Evolutionary conservation across 2,888 invertebrate genomes (phyloP), one percentile per base, ranked within the genome.

Genomic region (Conchocele bisecta): DNA sequence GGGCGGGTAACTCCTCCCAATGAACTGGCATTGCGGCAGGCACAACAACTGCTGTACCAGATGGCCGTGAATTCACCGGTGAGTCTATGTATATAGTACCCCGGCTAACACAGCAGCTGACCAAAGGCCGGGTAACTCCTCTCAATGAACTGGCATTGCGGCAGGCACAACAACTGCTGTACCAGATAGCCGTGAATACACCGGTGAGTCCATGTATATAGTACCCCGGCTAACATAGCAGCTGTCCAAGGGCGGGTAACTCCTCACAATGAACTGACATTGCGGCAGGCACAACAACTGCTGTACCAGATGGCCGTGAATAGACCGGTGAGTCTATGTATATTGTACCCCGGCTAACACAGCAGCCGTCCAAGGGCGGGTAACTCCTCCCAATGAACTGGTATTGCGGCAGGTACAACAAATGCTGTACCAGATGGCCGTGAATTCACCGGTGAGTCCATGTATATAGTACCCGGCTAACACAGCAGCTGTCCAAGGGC

Each of bases 361-460:
- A n/a, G n/a, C n/a, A n/a, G n/a, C n/a, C n/a, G n/a, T n/a, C 53
- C 22, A 56, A 75, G 54, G 75, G 67, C 72, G 71, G 42, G 76
- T 70, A n/a, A 75, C 77, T 20, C 79, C 82, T 6, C 82, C 81
- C 3, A 70, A 81, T 24, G 84, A 85, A 26, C 82, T 84, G 33
- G 83, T 83, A 11, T 64, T 86, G 28, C 74, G 79, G 56, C 85
- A 86, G 50, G 81, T 81, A 4, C 82, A 84, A 48, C 75, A 84
- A 15, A 63, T 85, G 7, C 74, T 84, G 35, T 69, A 73, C 37
- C 63, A 69, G 13, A 69, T 81, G 67, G 67, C 68, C 59, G n/a
- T n/a, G n/a, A n/a, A n/a, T n/a, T n/a, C n/a, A n/a, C n/a, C n/a
- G n/a, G n/a, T n/a, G n/a, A n/a, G n/a, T n/a, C n/a, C n/a, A n/a